Percentiles rank a stretch among this genome's conserved stretches.
phyloP scores from a whole-genome alignment of 1,140 invertebrate genomes.

The Drosophila elegans region DNA sequence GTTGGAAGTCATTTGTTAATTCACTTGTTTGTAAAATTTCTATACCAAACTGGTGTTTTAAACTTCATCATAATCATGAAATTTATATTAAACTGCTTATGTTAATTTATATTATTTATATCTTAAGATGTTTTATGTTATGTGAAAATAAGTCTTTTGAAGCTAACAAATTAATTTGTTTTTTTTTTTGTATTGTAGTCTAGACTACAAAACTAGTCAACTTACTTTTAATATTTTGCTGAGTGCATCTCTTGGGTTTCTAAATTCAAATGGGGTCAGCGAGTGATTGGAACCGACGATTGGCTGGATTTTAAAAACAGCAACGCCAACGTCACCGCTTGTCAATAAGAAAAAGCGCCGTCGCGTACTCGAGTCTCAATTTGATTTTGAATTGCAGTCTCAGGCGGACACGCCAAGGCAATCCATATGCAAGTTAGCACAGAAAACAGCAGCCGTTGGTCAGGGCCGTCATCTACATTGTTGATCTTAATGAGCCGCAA shows the following conservation, averaged over 20 bases:
- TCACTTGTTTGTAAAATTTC: no score
- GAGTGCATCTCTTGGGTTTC: slow-evolving; percentile 24
- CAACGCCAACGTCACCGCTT: slow-evolving; percentile 29
- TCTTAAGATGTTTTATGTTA: no score
- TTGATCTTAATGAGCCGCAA: slow-evolving; percentile 34
- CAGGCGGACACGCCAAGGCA: slow-evolving; percentile 43
- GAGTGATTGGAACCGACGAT: slow-evolving; percentile 41
- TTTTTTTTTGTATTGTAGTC: no score
- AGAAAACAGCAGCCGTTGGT: slow-evolving; percentile 36
- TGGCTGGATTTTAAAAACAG: slow-evolving; percentile 37
- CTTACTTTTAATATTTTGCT: not conserved
- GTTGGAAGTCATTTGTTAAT: no score
- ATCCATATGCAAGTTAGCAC: slow-evolving; percentile 35
- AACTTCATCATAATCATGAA: no score
- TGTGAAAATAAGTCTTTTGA: no score
- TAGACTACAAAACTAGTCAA: not conserved
- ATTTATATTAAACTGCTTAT: no score
- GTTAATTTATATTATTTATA: no score
- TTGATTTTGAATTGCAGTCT: slow-evolving; percentile 41
- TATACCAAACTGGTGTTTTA: no score
- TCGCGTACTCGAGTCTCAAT: slow-evolving; percentile 25
- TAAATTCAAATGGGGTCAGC: slow-evolving; percentile 40
- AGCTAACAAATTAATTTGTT: no score
- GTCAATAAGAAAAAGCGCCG: slow-evolving; percentile 21
- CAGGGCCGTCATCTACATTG: slow-evolving; percentile 36